phyloP scores from a whole-genome alignment of 2,888 invertebrate genomes.

The Amblyjoppa proteus region DNA sequence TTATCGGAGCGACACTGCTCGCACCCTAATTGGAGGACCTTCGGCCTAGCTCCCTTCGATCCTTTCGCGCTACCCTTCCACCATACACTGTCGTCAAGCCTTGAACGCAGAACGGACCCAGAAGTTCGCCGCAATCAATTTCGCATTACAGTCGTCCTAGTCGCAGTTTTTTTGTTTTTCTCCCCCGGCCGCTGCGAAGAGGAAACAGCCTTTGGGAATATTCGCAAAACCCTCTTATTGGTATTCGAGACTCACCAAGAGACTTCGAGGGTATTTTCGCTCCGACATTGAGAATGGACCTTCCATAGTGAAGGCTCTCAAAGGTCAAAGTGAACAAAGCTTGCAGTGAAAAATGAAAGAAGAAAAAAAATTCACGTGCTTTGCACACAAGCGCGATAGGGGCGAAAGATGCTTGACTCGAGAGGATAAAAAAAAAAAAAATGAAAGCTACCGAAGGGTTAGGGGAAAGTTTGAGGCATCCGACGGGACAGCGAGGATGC shows the following conservation, averaged over 20 bases:
- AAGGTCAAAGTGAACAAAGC: not conserved
- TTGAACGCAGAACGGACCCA: slow-evolving; percentile 5
- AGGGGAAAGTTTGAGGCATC: not conserved
- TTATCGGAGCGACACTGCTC: slow-evolving; percentile 44
- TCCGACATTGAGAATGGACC: slow-evolving; percentile 21
- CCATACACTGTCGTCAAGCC: slow-evolving; percentile 24
- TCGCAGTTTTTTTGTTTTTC: not conserved
- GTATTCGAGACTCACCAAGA: slow-evolving; percentile 21
- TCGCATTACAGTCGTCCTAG: slow-evolving; percentile 42
- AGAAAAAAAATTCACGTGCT: slow-evolving; percentile 34
- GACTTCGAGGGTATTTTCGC: slow-evolving; percentile 21
- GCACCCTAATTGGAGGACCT: slow-evolving; percentile 60
- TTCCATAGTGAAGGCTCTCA: slow-evolving; percentile 8
- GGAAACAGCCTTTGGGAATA: slow-evolving; percentile 3
- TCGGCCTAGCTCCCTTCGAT: slow-evolving; percentile 31
- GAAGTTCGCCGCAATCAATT: slow-evolving; percentile 57
- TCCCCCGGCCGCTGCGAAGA: not conserved
- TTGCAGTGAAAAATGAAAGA: not conserved
- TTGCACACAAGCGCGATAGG: slow-evolving; percentile 24
- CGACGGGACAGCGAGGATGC: not conserved
- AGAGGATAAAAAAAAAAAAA: slow-evolving; percentile 16
- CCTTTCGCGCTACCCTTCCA: not conserved
- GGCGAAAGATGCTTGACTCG: slow-evolving; percentile 26
- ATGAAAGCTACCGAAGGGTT: slow-evolving; percentile 17
- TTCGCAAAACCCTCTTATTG: slow-evolving; percentile 52